Conservation (phyloP, 2,113 vertebrate genomes). For the Dissostichus mawsoni region DNA sequence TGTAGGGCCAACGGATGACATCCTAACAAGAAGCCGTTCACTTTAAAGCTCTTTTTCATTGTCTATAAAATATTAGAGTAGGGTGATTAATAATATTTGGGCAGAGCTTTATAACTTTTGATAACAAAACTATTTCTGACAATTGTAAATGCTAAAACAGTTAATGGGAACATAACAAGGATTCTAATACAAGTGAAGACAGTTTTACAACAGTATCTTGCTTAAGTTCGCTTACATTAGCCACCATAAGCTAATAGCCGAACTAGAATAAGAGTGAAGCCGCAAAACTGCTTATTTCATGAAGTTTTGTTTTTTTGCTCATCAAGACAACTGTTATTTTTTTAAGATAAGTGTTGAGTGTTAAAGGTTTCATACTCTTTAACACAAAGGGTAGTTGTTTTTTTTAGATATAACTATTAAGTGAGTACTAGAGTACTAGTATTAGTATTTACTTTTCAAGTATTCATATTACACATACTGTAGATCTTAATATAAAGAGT, state of each 20-base stretch:
- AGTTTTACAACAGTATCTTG: background rate
- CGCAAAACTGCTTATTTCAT: background rate
- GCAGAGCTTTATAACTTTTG: background rate
- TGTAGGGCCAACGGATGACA: constrained; percentile 34
- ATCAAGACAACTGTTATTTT: background rate
- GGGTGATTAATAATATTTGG: background rate
- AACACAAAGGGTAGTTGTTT: background rate
- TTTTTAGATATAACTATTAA: background rate
- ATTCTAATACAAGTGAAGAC: background rate
- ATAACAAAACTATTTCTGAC: background rate
- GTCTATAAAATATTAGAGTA: constrained; percentile 1
- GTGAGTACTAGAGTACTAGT: background rate
- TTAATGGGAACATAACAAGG: background rate
- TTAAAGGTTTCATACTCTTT: background rate
- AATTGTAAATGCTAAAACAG: background rate
- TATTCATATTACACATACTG: background rate
- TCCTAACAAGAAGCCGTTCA: background rate
- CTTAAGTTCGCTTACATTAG: background rate
- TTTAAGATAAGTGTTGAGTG: background rate
- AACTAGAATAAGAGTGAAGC: background rate
- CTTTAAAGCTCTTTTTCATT: constrained; percentile 6
- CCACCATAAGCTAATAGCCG: background rate
- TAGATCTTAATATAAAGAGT: background rate
- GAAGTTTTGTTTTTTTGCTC: background rate
- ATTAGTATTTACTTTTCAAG: background rate